A percentile compares a stretch with the other conserved stretches of the same genome.
These are phyloP conservation scores for Yponomeuta plumbellus DNA, from an alignment of 2,888 invertebrate species.

Conservation along the genomic window DNA sequence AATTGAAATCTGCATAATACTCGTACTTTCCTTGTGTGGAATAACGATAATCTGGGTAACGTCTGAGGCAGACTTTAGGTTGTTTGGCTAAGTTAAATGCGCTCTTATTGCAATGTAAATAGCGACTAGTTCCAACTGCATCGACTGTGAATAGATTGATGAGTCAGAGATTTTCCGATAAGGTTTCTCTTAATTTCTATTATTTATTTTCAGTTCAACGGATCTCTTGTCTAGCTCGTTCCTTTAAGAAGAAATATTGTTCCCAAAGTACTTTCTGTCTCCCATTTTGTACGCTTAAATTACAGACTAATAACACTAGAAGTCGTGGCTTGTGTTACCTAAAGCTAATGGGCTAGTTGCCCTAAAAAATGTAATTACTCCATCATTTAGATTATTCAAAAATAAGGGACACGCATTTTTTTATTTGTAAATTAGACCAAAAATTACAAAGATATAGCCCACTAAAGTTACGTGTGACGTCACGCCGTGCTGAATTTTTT, in stretches of 20 bases:
- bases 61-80: no score
- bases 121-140: not conserved
- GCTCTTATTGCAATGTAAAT: not conserved
- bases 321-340: not conserved
- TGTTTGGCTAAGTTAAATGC: no score
- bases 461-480: no score
- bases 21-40: not conserved
- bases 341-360: no score
- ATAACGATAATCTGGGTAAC: not conserved
- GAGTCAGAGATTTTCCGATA: not conserved
- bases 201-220: slow-evolving; percentile 5
- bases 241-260: not conserved
- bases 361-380: no score
- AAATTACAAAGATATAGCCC: no score
- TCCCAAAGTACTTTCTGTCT: not conserved
- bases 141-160: not conserved
- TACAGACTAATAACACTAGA: not conserved
- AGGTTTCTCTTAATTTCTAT: slow-evolving; percentile 2
- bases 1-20: slow-evolving; percentile 7
- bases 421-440: no score
- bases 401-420: no score
- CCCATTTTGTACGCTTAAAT: not conserved
- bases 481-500: no score
- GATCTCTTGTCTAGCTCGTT: not conserved
- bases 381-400: no score